phyloP scores from a whole-genome alignment of 2,888 invertebrate species.

The Drosophila meridionalis region DNA sequence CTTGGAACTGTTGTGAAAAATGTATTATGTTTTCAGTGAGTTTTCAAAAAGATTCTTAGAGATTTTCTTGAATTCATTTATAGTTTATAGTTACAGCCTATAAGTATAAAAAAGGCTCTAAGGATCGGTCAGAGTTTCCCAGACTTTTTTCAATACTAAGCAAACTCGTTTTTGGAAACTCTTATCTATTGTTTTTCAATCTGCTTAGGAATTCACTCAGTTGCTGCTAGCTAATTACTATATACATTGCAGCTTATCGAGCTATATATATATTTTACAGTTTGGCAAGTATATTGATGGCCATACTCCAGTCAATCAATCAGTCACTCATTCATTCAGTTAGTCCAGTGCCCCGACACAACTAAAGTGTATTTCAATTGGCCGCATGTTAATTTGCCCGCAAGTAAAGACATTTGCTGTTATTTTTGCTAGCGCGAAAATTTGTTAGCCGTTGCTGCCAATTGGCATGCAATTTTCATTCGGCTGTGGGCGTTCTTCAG shows the following conservation, averaged over 20 bases:
- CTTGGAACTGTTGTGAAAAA: not conserved
- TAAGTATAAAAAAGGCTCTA: too few species aligned
- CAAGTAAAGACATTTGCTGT: slow-evolving; percentile 41
- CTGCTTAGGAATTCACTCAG: not conserved
- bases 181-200: not conserved
- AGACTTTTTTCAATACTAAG: too few species aligned
- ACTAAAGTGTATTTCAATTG: slow-evolving; percentile 32
- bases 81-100: not conserved
- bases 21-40: not conserved
- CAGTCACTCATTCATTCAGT: slow-evolving; percentile 4
- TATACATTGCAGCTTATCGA: not conserved
- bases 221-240: not conserved
- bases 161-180: too few species aligned
- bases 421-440: slow-evolving; percentile 45
- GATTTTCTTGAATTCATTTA: not conserved
- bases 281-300: not conserved
- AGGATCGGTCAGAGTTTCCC: too few species aligned
- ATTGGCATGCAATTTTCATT: slow-evolving; percentile 70
- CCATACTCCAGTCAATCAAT: not conserved
- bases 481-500: slow-evolving; percentile 55
- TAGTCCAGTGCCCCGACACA: not conserved
- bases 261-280: not conserved
- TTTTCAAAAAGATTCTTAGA: not conserved
- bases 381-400: slow-evolving; percentile 43
- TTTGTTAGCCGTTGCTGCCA: slow-evolving; percentile 59